phyloP scores from a whole-genome alignment of 2,888 invertebrate genomes.

The Drosophila affinis region DNA sequence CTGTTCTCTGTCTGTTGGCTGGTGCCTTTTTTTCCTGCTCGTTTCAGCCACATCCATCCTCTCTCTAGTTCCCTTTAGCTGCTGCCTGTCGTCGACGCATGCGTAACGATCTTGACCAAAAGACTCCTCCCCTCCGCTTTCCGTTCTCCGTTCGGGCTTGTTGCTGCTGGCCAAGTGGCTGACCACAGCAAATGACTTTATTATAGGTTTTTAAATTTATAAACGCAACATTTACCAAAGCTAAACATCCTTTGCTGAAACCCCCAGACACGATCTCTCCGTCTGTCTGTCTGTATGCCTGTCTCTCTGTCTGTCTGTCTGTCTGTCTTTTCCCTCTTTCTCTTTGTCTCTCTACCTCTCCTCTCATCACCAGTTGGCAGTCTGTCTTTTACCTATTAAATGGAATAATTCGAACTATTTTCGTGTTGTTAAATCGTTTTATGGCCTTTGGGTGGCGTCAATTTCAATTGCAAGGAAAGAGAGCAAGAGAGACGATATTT shows the following conservation, averaged over 20 bases:
- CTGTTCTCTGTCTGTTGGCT: slow-evolving; percentile 38
- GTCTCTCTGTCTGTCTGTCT: slow-evolving; percentile 11
- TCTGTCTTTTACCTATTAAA: slow-evolving; percentile 15
- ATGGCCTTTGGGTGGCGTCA: slow-evolving; percentile 29
- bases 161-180: slow-evolving; percentile 53
- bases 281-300: slow-evolving; percentile 5
- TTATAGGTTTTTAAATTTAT: slow-evolving; percentile 78
- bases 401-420: slow-evolving; percentile 37
- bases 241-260: slow-evolving; percentile 62
- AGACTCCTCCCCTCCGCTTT: slow-evolving; percentile 5
- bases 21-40: slow-evolving; percentile 17
- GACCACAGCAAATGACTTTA: slow-evolving; percentile 72
- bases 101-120: slow-evolving; percentile 51
- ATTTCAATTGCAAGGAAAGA: slow-evolving; percentile 1
- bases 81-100: slow-evolving; percentile 37
- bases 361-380: not conserved
- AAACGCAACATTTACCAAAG: slow-evolving; percentile 72
- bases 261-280: slow-evolving; percentile 46
- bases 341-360: not conserved
- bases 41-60: not conserved
- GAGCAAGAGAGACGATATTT: not conserved
- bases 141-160: slow-evolving; percentile 3
- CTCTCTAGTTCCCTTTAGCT: slow-evolving; percentile 5
- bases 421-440: slow-evolving; percentile 30
- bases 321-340: slow-evolving; percentile 1